A percentile compares a stretch with the other conserved stretches of the same genome.
Evolutionary conservation across 2,113 vertebrate genomes (phyloP).

Genomic region (Leucopsar rothschildi): DNA sequence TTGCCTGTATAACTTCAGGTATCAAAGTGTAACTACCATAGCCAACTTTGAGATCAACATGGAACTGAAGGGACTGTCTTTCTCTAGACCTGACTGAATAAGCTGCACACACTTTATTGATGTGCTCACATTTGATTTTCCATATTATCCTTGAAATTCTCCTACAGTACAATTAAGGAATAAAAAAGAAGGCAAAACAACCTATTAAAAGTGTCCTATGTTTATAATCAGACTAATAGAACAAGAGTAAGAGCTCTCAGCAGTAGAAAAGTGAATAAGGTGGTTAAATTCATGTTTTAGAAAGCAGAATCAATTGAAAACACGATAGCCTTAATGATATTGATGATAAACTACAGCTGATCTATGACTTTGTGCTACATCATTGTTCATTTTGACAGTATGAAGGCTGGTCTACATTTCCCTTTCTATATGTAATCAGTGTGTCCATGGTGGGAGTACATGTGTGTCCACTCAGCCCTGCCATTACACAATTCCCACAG

Average conservation of each 20-base stretch:
- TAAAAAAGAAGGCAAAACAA: background rate
- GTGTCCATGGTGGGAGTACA: rapidly evolving
- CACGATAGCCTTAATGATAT: background rate
- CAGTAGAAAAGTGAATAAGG: background rate
- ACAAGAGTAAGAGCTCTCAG: background rate
- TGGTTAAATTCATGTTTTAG: background rate
- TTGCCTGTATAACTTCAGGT: background rate
- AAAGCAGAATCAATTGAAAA: background rate
- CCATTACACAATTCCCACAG: background rate
- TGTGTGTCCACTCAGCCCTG: too few relatives aligned
- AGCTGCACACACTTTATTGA: background rate
- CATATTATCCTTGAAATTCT: background rate
- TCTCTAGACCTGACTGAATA: background rate
- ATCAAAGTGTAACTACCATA: background rate
- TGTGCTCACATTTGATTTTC: background rate
- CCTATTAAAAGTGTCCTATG: background rate
- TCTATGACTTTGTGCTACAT: background rate
- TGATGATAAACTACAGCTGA: background rate
- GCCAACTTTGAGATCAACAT: background rate
- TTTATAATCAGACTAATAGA: background rate
- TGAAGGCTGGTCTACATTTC: background rate
- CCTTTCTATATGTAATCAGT: too few relatives aligned
- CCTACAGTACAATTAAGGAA: background rate
- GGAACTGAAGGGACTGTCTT: background rate
- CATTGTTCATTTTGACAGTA: background rate